Evolutionary conservation across 2,888 invertebrate species (phyloP).

Genomic region (Blastobasis lacticolella): DNA sequence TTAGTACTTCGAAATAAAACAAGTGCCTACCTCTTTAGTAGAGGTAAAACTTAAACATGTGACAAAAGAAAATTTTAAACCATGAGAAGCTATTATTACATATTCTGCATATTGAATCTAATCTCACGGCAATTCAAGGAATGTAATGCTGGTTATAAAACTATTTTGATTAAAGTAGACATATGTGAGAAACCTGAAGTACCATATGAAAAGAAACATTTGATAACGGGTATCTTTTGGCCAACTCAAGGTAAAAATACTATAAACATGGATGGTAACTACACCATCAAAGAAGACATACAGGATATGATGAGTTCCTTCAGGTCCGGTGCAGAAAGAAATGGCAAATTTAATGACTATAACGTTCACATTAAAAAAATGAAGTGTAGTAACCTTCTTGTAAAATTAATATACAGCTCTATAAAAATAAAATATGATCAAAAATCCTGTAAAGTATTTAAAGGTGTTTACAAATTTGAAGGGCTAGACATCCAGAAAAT

Average conservation of each 20-base stretch:
- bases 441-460: slow-evolving; percentile 23
- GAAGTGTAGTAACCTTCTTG: slow-evolving; percentile 25
- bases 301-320: slow-evolving; percentile 19
- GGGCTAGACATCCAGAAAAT: slow-evolving; percentile 23
- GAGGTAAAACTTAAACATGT: slow-evolving; percentile 17
- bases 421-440: slow-evolving; percentile 21
- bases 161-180: background rate
- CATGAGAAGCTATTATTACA: too few relatives aligned
- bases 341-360: slow-evolving; percentile 13
- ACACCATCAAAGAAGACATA: slow-evolving; percentile 22
- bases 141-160: background rate
- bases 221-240: background rate
- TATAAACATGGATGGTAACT: slow-evolving; percentile 19
- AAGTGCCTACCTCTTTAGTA: too few relatives aligned
- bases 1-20: too few relatives aligned
- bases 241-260: background rate
- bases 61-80: slow-evolving; percentile 12
- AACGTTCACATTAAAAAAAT: slow-evolving; percentile 20
- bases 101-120: too few relatives aligned
- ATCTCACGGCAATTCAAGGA: too few relatives aligned
- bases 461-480: slow-evolving; percentile 23
- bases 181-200: slow-evolving; percentile 21
- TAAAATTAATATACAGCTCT: slow-evolving; percentile 17
- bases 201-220: slow-evolving; percentile 11
- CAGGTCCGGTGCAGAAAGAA: slow-evolving; percentile 19